Evolutionary conservation across 1,140 invertebrate genomes (phyloP), one percentile per base, ranked within the genome.

Genomic region (Sitophilus oryzae): DNA sequence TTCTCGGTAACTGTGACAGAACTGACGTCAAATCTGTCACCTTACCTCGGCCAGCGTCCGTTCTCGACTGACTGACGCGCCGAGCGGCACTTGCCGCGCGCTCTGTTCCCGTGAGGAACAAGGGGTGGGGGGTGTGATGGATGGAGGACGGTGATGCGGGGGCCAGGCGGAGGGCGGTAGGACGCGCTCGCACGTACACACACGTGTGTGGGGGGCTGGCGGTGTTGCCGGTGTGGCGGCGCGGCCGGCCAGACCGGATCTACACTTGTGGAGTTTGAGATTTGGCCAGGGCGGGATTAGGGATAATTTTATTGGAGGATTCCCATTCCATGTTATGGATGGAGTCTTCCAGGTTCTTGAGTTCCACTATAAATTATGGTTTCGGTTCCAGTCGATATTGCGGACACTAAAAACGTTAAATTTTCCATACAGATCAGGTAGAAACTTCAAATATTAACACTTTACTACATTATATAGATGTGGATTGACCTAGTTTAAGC

Each of bases 181-280:
- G 25, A 30, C 25, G 25, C 25, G 11, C 25, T 6, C 25, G 11
- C 25, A 30, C 45, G 25, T 20, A 47, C 20, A 40, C 44, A 52
- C 41, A 61, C 35, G 21, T 30, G 56, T n/a, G n/a, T n/a, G n/a
- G n/a, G n/a, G n/a, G n/a, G n/a, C n/a, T n/a, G n/a, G n/a, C n/a
- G n/a, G n/a, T n/a, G n/a, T n/a, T n/a, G n/a, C n/a, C n/a, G n/a
- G n/a, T n/a, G n/a, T n/a, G n/a, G n/a, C 62, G 52, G 45, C 58
- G 62, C 62, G 62, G 62, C 62, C 62, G 36, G 4, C 42, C 46
- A 23, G 46, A 63, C 62, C 62, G 62, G 62, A 64, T 64, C 62
- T 64, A 60, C 62, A 64, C 62, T 64, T 64, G 60, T 56, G 46
- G 45, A 58, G 49, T 34, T 47, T 37, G 42, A 41, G 50, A 46